Conservation (phyloP, 2,888 invertebrate species). For the Parnassius orleans region DNA sequence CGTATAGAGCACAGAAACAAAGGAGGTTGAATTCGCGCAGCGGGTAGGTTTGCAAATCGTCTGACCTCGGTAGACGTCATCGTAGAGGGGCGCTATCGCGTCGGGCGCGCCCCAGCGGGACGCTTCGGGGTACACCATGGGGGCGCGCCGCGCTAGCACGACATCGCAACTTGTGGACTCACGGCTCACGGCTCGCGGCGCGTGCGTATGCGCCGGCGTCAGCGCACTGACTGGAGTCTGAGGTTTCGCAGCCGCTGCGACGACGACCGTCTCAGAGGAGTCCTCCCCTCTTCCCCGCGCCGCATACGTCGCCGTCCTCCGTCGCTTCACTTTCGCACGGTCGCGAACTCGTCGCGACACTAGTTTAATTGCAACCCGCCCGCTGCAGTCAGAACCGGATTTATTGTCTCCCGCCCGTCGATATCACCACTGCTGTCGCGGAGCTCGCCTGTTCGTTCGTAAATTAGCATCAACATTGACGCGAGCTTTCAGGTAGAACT, state of each 20-base stretch:
- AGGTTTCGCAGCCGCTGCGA: constrained; percentile 27
- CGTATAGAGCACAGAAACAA: constrained; percentile 39
- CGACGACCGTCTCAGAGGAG: constrained; percentile 35
- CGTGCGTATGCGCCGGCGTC: constrained; percentile 68
- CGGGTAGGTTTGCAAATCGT: constrained; percentile 52
- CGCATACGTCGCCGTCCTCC: constrained; percentile 35
- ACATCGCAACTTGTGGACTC: constrained; percentile 44
- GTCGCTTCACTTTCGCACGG: constrained; percentile 77
- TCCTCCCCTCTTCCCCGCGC: constrained; percentile 35
- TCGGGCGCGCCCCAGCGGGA: constrained; percentile 82
- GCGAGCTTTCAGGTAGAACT: constrained; percentile 18
- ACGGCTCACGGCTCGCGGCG: constrained; percentile 38
- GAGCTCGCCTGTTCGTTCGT: constrained; percentile 33
- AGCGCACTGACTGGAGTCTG: constrained; percentile 63
- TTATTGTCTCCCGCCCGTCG: constrained; percentile 70
- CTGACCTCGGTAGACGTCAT: constrained; percentile 85
- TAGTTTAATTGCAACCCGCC: constrained; percentile 75
- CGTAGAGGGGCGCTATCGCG: constrained; percentile 84
- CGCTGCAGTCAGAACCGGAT: constrained; percentile 71
- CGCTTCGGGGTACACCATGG: constrained; percentile 82
- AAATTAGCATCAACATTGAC: constrained; percentile 31
- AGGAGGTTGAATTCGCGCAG: constrained; percentile 42
- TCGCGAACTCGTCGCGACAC: constrained; percentile 73
- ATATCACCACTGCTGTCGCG: constrained; percentile 60
- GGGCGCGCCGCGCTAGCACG: constrained; percentile 66